Evolutionary conservation across 2,113 vertebrate genomes (phyloP).

Genomic region (Microtus montanus): DNA sequence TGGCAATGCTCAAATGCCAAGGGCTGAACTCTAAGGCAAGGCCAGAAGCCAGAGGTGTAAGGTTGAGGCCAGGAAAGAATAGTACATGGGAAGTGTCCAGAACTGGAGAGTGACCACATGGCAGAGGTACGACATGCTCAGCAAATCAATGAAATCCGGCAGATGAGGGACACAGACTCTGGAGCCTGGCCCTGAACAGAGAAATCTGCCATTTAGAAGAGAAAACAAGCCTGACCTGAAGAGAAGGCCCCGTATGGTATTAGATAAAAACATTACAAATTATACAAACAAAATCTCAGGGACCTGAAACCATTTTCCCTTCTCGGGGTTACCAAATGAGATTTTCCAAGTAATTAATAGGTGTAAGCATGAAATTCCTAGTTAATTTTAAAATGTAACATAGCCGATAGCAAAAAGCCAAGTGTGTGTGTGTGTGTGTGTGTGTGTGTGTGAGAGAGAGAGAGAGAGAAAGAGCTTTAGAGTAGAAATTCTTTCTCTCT

Average conservation of each 20-base stretch:
- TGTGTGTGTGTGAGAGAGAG: not conserved
- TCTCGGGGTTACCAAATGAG: not conserved
- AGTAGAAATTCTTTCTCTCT: not conserved
- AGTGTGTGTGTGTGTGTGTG: not conserved
- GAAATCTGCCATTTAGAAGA: not conserved
- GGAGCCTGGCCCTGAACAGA: not conserved
- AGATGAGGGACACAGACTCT: not conserved
- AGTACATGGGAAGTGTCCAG: fast-evolving
- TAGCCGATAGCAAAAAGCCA: too few species aligned
- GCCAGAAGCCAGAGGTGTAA: not conserved
- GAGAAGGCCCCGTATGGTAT: not conserved
- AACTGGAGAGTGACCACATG: not conserved
- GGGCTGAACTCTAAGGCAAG: not conserved
- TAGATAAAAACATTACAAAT: not conserved
- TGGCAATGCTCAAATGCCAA: not conserved
- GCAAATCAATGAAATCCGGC: not conserved
- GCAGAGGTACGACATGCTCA: not conserved
- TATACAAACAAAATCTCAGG: not conserved
- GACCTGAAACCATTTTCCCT: not conserved
- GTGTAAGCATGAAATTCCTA: not conserved
- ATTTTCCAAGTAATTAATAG: not conserved
- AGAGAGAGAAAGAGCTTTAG: not conserved
- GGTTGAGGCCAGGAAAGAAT: not conserved
- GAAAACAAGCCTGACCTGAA: too few species aligned
- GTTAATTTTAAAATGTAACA: not conserved